These are phyloP conservation scores for Strigamia transsilvanica DNA, from an alignment of 2,888 invertebrate genomes.

Conservation along the genomic window DNA sequence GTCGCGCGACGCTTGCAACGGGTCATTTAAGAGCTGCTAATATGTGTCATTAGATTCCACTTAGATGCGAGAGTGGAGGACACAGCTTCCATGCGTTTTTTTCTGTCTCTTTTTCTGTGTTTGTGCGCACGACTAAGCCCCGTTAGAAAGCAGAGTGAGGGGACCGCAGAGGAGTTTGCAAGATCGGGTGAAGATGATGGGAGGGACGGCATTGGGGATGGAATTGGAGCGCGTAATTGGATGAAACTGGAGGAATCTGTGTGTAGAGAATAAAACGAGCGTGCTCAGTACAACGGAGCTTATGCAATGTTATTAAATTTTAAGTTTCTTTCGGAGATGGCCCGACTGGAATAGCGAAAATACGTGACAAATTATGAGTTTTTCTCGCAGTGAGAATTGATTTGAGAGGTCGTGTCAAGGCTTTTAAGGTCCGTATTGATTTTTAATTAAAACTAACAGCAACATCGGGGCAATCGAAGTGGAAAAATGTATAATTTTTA, in stretches of 20 bases:
- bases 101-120: not conserved
- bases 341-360: not conserved
- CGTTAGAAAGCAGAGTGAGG: not conserved
- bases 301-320: conserved; percentile 39
- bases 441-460: too few species aligned
- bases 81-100: not conserved
- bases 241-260: conserved; percentile 49
- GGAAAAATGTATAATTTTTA: too few species aligned
- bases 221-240: conserved; percentile 45
- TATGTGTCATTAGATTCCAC: conserved; percentile 47
- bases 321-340: not conserved
- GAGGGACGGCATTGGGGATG: conserved; percentile 12
- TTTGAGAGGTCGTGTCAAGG: not conserved
- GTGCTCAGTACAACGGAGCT: conserved; percentile 17
- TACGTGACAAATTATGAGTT: conserved; percentile 31
- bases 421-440: not conserved
- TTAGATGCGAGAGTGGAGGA: not conserved
- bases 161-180: conserved; percentile 38
- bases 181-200: conserved; percentile 36
- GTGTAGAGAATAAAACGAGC: conserved; percentile 35
- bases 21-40: conserved; percentile 48
- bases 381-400: not conserved
- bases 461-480: too few species aligned
- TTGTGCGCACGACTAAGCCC: not conserved
- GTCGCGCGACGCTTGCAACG: conserved; percentile 23